A percentile compares a stretch with the other conserved stretches of the same genome.
These are phyloP conservation scores for Cataglyphis livida DNA, from an alignment of 2,888 invertebrate species.

Conservation along the genomic window DNA sequence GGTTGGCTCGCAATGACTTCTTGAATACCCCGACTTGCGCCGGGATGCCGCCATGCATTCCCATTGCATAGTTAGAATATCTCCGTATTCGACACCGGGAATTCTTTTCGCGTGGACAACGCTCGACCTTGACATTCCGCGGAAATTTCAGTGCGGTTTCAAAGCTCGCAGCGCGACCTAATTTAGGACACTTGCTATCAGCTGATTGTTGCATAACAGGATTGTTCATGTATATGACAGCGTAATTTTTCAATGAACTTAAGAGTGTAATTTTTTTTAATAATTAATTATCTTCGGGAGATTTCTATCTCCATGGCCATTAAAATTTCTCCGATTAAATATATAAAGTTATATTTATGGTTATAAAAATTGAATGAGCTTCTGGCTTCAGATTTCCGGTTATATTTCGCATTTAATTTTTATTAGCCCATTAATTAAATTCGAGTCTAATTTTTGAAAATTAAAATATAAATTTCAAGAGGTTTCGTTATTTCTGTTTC, in stretches of 20 bases:
- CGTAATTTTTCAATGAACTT: background rate
- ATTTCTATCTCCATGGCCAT: background rate
- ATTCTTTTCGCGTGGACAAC: constrained; percentile 48
- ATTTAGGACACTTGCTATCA: background rate
- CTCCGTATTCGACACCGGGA: background rate
- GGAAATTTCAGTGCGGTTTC: constrained; percentile 20
- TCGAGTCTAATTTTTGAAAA: background rate
- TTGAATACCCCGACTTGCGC: background rate
- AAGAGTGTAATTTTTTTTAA: background rate
- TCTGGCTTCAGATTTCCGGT: background rate
- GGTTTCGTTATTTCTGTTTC: background rate
- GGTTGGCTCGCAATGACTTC: background rate
- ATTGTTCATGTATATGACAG: background rate
- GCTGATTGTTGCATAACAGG: background rate
- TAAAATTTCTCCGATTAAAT: background rate
- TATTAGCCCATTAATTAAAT: background rate
- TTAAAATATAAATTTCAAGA: background rate
- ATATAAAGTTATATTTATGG: background rate
- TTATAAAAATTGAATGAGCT: background rate
- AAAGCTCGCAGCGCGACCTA: constrained; percentile 16
- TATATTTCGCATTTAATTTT: background rate
- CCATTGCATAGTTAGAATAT: constrained; percentile 44
- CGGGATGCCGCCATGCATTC: background rate
- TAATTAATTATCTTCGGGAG: background rate
- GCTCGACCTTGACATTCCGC: constrained; percentile 56